Percentiles rank a stretch among this genome's conserved stretches.
Evolutionary conservation across 2,797 vertebrate genomes (phyloP).

Genomic region (Ctenosaura bakeri): DNA sequence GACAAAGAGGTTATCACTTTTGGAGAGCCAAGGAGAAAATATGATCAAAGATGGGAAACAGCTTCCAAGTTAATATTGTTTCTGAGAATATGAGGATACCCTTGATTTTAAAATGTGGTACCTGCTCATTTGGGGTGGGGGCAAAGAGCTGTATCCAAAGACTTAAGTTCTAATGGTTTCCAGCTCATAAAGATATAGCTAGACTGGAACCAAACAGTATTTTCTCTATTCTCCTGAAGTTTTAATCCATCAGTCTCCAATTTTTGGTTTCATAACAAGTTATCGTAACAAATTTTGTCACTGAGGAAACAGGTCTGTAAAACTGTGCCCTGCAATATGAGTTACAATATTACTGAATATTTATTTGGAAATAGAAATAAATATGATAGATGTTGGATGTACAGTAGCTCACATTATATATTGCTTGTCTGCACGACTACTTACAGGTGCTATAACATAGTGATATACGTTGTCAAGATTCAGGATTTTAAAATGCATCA

Average conservation of each 20-base stretch:
- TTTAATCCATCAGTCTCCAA: conserved; percentile 15
- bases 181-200: background rate
- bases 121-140: background rate
- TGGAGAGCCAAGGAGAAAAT: background rate
- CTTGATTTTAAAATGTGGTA: background rate
- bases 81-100: background rate
- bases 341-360: conserved; percentile 31
- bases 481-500: conserved; percentile 39
- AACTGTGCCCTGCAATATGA: background rate
- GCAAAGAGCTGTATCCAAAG: background rate
- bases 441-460: conserved; percentile 28
- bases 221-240: conserved; percentile 6
- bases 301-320: conserved; percentile 11
- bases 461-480: conserved; percentile 26
- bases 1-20: background rate
- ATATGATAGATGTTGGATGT: conserved; percentile 24
- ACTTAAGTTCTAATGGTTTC: background rate
- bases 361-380: conserved; percentile 29
- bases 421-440: conserved; percentile 10
- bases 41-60: background rate
- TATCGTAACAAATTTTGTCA: conserved; percentile 18
- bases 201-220: background rate
- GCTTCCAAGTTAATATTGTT: background rate
- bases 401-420: background rate
- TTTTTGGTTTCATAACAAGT: conserved; percentile 5